phyloP scores from a whole-genome alignment of 2,797 vertebrate genomes.

The Botia kubotai region DNA sequence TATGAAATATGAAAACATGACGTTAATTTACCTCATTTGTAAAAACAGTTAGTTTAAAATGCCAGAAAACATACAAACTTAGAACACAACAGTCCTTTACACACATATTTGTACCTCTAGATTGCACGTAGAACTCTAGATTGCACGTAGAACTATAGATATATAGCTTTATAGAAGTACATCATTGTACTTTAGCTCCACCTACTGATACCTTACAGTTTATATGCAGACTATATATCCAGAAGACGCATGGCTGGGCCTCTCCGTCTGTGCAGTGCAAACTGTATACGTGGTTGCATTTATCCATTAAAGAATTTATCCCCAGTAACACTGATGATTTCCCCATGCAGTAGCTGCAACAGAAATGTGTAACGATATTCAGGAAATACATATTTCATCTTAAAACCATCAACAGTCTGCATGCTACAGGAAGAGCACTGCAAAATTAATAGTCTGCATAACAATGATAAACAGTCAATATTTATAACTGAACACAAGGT shows the following conservation, averaged over 20 bases:
- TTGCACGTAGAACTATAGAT: too few species aligned
- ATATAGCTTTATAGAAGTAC: constrained; percentile 44
- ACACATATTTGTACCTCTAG: constrained; percentile 12
- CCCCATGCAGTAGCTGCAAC: neutral
- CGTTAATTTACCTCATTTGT: neutral
- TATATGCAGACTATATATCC: neutral
- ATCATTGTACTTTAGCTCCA: constrained; percentile 74
- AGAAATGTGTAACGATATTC: neutral
- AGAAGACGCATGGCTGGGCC: neutral
- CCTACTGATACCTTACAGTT: constrained; percentile 70
- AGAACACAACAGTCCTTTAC: neutral
- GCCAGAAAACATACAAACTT: neutral
- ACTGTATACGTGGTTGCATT: neutral
- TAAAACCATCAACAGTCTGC: constrained; percentile 7
- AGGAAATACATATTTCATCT: neutral
- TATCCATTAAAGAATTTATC: neutral
- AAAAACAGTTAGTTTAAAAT: neutral
- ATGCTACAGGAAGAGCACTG: neutral
- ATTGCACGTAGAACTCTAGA: neutral
- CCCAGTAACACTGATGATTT: neutral
- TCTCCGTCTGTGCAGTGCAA: neutral
- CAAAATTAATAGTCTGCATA: neutral
- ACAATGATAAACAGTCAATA: neutral
- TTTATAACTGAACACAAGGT: neutral
- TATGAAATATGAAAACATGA: neutral